Conservation (phyloP, 64 coral and sea anemone genomes). For the Stylophora pistillata region DNA sequence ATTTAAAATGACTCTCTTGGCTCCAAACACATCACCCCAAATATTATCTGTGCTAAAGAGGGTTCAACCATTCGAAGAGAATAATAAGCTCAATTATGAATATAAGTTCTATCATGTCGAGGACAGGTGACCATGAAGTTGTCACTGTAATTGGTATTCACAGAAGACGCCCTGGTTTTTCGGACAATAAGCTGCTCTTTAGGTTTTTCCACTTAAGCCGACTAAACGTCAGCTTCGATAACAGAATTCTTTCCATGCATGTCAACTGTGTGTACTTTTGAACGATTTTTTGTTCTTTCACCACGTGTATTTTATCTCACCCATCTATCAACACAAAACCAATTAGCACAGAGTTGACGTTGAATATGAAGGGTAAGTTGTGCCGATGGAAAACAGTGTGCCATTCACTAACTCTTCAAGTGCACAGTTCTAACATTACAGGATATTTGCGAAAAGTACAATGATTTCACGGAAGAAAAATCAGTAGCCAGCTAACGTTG, state of each 20-base stretch:
- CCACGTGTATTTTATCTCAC: slow-evolving; percentile 31
- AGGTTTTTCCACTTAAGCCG: not conserved
- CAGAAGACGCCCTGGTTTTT: not conserved
- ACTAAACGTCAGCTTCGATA: not conserved
- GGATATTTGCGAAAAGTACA: not conserved
- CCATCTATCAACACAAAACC: slow-evolving; percentile 9
- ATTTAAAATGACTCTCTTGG: not conserved
- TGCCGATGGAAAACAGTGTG: not conserved
- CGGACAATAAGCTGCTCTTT: not conserved
- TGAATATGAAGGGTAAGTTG: not conserved
- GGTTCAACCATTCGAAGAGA: not conserved
- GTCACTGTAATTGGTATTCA: not conserved
- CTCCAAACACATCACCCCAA: not conserved
- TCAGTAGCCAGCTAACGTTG: not conserved
- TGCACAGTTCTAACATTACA: not conserved
- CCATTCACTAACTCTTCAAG: not conserved
- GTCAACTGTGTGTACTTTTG: not conserved
- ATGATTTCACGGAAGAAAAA: not conserved
- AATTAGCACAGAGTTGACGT: not conserved
- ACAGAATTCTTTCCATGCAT: not conserved
- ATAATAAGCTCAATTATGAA: slow-evolving; percentile 49
- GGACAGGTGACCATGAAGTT: slow-evolving; percentile 16
- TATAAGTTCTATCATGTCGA: not conserved
- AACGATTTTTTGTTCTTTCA: not conserved
- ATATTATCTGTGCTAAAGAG: not conserved